Percentiles rank a stretch among this genome's conserved stretches.
Evolutionary conservation across 2,797 vertebrate species (phyloP).

Genomic region (Malacoraja senta): DNA sequence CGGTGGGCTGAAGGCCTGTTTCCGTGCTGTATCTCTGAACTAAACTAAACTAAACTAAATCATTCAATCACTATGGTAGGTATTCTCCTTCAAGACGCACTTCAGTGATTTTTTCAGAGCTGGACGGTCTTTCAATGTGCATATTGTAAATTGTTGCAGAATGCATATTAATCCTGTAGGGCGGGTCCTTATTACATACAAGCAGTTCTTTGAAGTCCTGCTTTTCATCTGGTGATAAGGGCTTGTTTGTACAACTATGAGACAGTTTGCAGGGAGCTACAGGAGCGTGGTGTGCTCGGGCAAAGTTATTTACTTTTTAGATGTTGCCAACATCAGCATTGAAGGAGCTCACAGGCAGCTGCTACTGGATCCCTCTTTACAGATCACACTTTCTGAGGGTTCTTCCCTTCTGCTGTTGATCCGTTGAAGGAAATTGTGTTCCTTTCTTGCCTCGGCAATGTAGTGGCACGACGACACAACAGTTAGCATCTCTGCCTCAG

Average conservation of each 20-base stretch:
- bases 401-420: neutral
- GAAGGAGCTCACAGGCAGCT: neutral
- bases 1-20: too few relatives aligned
- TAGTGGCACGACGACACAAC: too few relatives aligned
- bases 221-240: slow-evolving; percentile 28
- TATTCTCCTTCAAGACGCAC: neutral
- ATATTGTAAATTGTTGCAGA: slow-evolving; percentile 28
- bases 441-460: too few relatives aligned
- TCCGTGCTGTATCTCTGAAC: too few relatives aligned
- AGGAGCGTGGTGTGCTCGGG: neutral
- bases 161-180: neutral
- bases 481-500: neutral
- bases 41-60: too few relatives aligned
- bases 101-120: neutral
- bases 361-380: neutral
- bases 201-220: slow-evolving; percentile 34
- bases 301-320: neutral
- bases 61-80: neutral
- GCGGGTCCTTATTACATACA: neutral
- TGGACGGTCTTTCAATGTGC: neutral
- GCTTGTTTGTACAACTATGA: neutral
- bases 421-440: neutral
- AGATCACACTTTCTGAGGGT: neutral
- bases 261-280: neutral
- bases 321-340: neutral